A percentile compares a stretch with the other conserved stretches of the same genome.
Evolutionary conservation across 2,888 invertebrate species (phyloP).

Genomic region (Scaptomyza flava): DNA sequence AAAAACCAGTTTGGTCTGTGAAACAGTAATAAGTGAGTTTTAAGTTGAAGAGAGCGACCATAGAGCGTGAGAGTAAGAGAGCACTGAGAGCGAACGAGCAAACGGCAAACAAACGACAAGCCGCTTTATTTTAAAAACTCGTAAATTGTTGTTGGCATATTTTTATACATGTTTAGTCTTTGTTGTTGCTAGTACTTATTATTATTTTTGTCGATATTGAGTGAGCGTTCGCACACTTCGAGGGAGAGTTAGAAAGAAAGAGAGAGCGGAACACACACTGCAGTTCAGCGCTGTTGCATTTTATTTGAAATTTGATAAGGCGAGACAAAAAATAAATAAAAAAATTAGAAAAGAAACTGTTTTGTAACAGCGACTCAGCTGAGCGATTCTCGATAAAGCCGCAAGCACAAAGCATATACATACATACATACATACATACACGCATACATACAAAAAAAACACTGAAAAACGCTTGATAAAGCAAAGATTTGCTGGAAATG

Average conservation of each 20-base stretch:
- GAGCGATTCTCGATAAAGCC: constrained; percentile 59
- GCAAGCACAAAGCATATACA: constrained; percentile 16
- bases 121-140: constrained; percentile 55
- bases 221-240: background rate
- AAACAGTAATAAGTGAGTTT: constrained; percentile 1
- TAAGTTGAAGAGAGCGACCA: constrained; percentile 1
- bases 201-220: constrained; percentile 18
- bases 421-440: background rate
- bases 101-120: constrained; percentile 55
- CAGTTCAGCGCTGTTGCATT: constrained; percentile 36
- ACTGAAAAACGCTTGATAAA: constrained; percentile 10
- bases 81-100: constrained; percentile 3
- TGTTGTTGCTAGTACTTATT: constrained; percentile 5
- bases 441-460: constrained; percentile 5
- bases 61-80: constrained; percentile 9
- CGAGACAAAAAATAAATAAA: constrained; percentile 28
- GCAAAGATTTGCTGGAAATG: constrained; percentile 47
- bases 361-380: constrained; percentile 60
- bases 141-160: constrained; percentile 49
- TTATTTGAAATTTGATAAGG: constrained; percentile 74
- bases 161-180: constrained; percentile 26
- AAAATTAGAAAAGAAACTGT: constrained; percentile 37
- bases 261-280: background rate
- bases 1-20: constrained; percentile 67
- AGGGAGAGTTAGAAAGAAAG: background rate